Evolutionary conservation across 2,797 vertebrate species (phyloP), one percentile per base, ranked within the genome.

Genomic region (Crocidura indochinensis): DNA sequence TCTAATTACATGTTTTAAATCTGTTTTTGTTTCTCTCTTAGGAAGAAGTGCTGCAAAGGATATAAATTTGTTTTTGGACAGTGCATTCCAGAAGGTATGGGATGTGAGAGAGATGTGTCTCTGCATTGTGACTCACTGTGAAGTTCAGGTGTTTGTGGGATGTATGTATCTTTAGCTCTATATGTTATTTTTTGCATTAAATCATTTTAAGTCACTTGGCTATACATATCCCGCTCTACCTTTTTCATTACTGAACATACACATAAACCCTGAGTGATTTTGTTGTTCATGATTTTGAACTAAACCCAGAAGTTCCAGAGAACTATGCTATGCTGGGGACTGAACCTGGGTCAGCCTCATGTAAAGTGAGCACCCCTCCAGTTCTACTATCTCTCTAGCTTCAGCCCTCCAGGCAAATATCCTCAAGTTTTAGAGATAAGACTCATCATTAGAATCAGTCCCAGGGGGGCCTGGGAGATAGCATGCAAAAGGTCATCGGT

Each of bases 1-100:
- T 82, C 77, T 49, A 56, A 73, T 8, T 76, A 49, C 68, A 56
- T 53, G 69, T 84, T 92, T 95, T 88, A 83, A 94, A 74, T 92
- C 71, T 17, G 9, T 75, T 88, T 94, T 80, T 94, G 85, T 97
- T 97, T 97, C 82, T 97, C 94, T 98, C 97, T 91, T 98, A 99
- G 99, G 98, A 99, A 99, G 98, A 99, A 99, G 96, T 99, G 99
- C 97, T 99, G 99, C 98, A 98, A 98, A 85, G 99, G 99, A 87
- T 99, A 99, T 97, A 99, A 99, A 96, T 99, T 99, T 98, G 99
- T 99, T 95, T 98, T 99, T 97, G 99, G 99, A 97, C 99, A 99
- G 92, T 99, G 99, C 97, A 99, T 99, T 97, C 99, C 99, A 95
- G 99, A 99, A 99, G 99, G 99, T 99, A 99, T 72, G 98, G 97